Conservation (phyloP, 2,113 vertebrate genomes). For the Nothoprocta pentlandii region DNA sequence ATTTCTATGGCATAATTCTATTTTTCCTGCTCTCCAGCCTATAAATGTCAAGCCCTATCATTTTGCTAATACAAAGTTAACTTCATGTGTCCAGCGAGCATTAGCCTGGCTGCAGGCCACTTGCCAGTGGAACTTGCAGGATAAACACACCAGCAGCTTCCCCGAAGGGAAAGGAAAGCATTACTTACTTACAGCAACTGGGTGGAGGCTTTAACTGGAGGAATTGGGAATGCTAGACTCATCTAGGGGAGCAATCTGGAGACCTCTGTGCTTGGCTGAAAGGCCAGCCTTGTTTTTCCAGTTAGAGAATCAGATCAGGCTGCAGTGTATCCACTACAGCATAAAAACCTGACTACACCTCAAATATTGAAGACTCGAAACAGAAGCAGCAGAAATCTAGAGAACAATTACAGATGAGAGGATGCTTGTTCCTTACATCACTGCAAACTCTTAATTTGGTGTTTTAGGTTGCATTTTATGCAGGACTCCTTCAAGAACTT, state of each 20-base stretch:
- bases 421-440: not conserved
- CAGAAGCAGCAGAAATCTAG: not conserved
- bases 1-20: not conserved
- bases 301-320: not conserved
- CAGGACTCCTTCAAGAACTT: not conserved
- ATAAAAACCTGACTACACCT: not conserved
- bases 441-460: not conserved
- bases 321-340: not conserved
- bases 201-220: not conserved
- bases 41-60: not conserved
- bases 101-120: not conserved
- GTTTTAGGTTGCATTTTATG: not conserved
- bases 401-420: not conserved
- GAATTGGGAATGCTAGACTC: rapidly evolving
- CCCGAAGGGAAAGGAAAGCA: not conserved
- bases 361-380: not conserved
- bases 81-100: rapidly evolving
- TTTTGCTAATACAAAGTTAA: not conserved
- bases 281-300: not conserved
- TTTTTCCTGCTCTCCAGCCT: not conserved
- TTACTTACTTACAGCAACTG: not conserved
- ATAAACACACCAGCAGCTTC: not conserved
- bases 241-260: rapidly evolving
- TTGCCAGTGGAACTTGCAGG: not conserved
- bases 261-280: not conserved